These are phyloP conservation scores for Oncopodura yosiiana DNA, from an alignment of 1,140 invertebrate species.

Conservation along the genomic window DNA sequence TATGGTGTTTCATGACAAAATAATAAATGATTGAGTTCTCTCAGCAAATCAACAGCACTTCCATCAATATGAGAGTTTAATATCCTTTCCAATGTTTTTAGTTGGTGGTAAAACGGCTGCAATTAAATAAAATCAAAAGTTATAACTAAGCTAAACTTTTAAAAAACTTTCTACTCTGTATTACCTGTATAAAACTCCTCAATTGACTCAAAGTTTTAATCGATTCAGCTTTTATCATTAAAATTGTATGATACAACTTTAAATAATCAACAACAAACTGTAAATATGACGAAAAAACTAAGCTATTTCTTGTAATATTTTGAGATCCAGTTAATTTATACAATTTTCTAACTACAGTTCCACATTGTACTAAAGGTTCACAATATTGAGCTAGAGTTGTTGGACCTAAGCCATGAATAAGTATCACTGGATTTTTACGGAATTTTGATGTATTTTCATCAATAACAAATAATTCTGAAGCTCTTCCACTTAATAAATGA, in stretches of 20 bases:
- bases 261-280: conserved; percentile 20
- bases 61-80: neutral
- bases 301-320: neutral
- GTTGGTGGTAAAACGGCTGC: conserved; percentile 23
- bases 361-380: conserved; percentile 2
- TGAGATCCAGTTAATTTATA: neutral
- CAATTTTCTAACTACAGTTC: conserved; percentile 8
- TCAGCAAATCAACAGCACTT: conserved; percentile 1
- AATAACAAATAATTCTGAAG: conserved; percentile 14
- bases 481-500: conserved; percentile 23
- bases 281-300: conserved; percentile 5
- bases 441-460: conserved; percentile 1
- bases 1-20: conserved; percentile 10
- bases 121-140: neutral
- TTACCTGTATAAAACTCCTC: conserved; percentile 22
- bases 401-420: conserved; percentile 25
- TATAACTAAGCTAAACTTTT: neutral
- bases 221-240: conserved; percentile 19
- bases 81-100: conserved; percentile 17
- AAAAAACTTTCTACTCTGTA: neutral
- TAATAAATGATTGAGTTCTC: conserved; percentile 21
- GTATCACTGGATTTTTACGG: conserved; percentile 16
- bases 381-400: conserved; percentile 13
- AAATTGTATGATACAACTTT: conserved; percentile 21
- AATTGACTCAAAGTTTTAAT: conserved; percentile 21